Percentiles rank a stretch among this genome's conserved stretches.
These are phyloP conservation scores for Agrypnia vestita DNA, from an alignment of 1,140 invertebrate genomes.

Conservation along the genomic window DNA sequence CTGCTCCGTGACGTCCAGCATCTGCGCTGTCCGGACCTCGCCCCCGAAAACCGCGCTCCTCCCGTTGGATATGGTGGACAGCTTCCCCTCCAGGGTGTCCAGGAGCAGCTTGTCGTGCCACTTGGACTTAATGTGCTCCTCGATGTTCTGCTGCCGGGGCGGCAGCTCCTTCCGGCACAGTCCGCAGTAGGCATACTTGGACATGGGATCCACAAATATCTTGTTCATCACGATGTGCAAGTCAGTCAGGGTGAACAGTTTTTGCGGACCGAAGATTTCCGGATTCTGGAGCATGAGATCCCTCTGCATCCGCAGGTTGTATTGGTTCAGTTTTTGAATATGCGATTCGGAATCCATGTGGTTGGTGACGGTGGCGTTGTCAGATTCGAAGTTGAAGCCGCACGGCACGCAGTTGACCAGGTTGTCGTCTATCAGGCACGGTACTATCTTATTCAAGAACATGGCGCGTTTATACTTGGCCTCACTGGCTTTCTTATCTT, in stretches of 20 bases:
- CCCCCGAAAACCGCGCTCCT: neutral
- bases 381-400: conserved; percentile 34
- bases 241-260: conserved; percentile 45
- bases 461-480: conserved; percentile 45
- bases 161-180: conserved; percentile 53
- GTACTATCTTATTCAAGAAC: conserved; percentile 41
- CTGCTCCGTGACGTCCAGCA: conserved; percentile 10
- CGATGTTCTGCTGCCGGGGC: conserved; percentile 47
- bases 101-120: conserved; percentile 51
- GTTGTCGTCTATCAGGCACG: conserved; percentile 51
- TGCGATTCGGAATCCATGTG: conserved; percentile 44
- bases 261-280: conserved; percentile 45
- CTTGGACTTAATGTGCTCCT: conserved; percentile 49
- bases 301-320: conserved; percentile 45
- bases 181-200: conserved; percentile 56
- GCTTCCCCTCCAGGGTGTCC: conserved; percentile 32
- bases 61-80: neutral
- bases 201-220: conserved; percentile 56
- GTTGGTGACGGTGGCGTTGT: conserved; percentile 20
- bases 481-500: conserved; percentile 6
- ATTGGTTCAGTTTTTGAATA: conserved; percentile 42
- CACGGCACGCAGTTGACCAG: conserved; percentile 51
- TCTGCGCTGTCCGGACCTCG: conserved; percentile 9
- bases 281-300: conserved; percentile 48
- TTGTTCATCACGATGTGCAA: conserved; percentile 53